Evolutionary conservation across 2,888 invertebrate species (phyloP).

Genomic region (Yponomeuta malinellus): DNA sequence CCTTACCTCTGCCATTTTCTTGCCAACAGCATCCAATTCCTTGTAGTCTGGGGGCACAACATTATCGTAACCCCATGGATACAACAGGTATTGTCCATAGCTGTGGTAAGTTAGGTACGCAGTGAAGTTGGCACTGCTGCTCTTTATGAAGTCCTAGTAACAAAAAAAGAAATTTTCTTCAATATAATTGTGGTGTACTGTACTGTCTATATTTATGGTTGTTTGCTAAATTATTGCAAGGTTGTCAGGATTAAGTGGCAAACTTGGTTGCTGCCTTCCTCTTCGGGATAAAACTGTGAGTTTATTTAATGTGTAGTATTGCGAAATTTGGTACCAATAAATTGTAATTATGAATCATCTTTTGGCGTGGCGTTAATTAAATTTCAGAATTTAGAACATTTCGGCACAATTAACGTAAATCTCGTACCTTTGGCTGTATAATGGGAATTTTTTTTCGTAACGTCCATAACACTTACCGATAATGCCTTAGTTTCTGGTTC

Average conservation of each 20-base stretch:
- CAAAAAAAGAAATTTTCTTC: background rate
- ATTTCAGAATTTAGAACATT: too few relatives aligned
- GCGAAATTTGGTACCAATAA: too few relatives aligned
- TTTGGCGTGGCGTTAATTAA: too few relatives aligned
- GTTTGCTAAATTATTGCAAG: too few relatives aligned
- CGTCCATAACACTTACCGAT: slow-evolving; percentile 41
- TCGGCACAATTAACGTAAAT: background rate
- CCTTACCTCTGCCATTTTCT: slow-evolving; percentile 78
- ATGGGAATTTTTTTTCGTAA: too few relatives aligned
- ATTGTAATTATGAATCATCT: too few relatives aligned
- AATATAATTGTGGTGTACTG: too few relatives aligned
- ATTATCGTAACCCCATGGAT: slow-evolving; percentile 91
- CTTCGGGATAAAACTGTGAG: too few relatives aligned
- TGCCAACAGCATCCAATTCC: slow-evolving; percentile 82
- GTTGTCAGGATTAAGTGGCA: too few relatives aligned
- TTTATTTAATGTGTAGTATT: too few relatives aligned
- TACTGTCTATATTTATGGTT: too few relatives aligned
- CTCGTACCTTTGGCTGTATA: background rate
- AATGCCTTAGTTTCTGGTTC: slow-evolving; percentile 89
- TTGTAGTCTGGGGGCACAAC: slow-evolving; percentile 81
- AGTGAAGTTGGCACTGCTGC: slow-evolving; percentile 74
- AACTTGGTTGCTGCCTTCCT: too few relatives aligned
- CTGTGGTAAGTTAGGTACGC: slow-evolving; percentile 89
- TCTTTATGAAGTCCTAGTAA: slow-evolving; percentile 69
- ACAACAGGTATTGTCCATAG: slow-evolving; percentile 89